A percentile compares a stretch with the other conserved stretches of the same genome.
Evolutionary conservation across 2,113 vertebrate species (phyloP).

Genomic region (Natator depressus): DNA sequence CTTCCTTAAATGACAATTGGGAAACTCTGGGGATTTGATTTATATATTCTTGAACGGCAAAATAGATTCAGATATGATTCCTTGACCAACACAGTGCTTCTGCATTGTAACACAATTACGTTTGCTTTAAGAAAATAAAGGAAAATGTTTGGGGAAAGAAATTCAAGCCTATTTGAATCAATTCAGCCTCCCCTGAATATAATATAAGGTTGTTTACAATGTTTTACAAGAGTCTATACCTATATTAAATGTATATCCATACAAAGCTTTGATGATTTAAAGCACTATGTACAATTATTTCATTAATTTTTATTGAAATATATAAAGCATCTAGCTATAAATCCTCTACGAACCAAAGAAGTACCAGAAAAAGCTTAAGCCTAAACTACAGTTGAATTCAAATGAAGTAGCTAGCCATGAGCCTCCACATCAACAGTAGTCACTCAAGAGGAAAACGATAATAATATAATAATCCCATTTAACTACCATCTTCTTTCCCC

Average conservation of each 20-base stretch:
- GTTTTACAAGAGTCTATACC: background rate
- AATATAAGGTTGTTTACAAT: background rate
- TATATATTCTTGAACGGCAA: background rate
- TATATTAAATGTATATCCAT: background rate
- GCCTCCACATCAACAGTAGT: background rate
- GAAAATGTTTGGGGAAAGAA: rapidly evolving
- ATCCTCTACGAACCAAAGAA: background rate
- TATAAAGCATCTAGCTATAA: background rate
- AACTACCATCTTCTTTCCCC: background rate
- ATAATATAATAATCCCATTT: background rate
- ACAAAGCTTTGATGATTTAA: rapidly evolving
- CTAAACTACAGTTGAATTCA: background rate
- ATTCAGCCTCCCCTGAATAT: background rate
- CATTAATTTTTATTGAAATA: background rate
- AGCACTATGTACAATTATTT: rapidly evolving
- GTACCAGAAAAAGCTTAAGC: background rate
- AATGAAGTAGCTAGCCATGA: background rate
- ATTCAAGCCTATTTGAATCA: background rate
- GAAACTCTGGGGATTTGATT: background rate
- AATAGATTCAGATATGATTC: background rate
- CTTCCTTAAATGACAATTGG: background rate
- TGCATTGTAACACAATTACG: background rate
- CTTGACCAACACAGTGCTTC: background rate
- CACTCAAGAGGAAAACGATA: background rate
- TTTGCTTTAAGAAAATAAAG: background rate